A percentile compares a stretch with the other conserved stretches of the same genome.
Conservation (phyloP, 2,797 vertebrate species). For the Peromyscus aztecus region DNA sequence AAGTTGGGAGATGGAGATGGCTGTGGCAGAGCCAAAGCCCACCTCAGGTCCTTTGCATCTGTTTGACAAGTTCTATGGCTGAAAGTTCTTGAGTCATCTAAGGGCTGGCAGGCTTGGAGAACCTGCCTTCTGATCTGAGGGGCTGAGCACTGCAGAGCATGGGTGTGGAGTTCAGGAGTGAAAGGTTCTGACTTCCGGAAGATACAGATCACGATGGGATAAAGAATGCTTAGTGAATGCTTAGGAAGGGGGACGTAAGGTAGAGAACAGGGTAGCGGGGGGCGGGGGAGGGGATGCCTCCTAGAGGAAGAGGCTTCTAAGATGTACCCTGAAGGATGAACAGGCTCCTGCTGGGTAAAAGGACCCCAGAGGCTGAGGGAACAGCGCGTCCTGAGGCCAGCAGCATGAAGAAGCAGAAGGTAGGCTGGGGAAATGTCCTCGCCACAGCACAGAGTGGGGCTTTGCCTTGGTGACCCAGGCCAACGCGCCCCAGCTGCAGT, state of each 20-base stretch:
- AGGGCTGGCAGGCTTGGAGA: not conserved
- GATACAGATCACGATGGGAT: not conserved
- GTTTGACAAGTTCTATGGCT: not conserved
- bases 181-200: not conserved
- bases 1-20: not conserved
- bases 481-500: not conserved
- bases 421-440: not conserved
- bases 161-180: not conserved
- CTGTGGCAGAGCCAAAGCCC: not conserved
- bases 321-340: not conserved
- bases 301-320: not conserved
- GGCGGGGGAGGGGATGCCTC: no score
- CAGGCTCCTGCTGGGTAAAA: not conserved
- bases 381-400: not conserved
- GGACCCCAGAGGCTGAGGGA: not conserved
- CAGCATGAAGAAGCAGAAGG: not conserved
- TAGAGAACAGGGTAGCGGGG: not conserved
- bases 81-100: not conserved
- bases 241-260: not conserved
- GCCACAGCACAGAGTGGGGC: not conserved
- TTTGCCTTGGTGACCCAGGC: not conserved
- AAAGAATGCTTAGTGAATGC: not conserved
- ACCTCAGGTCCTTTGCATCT: not conserved
- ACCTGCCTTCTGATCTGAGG: not conserved
- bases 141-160: accelerated